phyloP scores from a whole-genome alignment of 2,113 vertebrate species.

The Sialia sialis region DNA sequence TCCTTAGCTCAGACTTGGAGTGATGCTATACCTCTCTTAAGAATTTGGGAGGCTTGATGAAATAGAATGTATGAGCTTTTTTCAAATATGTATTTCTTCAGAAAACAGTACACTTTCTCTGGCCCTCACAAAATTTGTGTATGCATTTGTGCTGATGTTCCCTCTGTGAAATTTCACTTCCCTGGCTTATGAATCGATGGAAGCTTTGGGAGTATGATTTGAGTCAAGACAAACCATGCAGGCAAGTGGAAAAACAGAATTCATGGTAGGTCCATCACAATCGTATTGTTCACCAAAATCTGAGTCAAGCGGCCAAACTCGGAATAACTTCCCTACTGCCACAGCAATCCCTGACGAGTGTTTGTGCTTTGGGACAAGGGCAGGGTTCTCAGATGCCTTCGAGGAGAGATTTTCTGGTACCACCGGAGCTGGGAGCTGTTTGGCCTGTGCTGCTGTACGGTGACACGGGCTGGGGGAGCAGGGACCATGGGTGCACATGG shows the following conservation, averaged over 20 bases:
- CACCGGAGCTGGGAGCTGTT: rapidly evolving
- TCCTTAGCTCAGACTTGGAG: background rate
- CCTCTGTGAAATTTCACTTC: background rate
- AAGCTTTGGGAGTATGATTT: background rate
- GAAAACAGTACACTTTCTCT: background rate
- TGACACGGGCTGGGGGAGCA: rapidly evolving
- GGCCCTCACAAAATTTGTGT: background rate
- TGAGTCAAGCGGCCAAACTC: background rate
- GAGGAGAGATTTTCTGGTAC: background rate
- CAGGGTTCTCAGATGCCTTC: rapidly evolving
- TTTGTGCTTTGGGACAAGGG: background rate
- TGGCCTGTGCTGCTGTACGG: background rate
- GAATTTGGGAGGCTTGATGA: background rate
- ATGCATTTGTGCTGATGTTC: background rate
- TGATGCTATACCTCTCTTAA: background rate
- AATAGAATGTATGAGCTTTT: background rate
- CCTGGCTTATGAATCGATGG: background rate
- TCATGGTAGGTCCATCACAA: rapidly evolving
- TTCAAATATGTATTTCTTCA: background rate
- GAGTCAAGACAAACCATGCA: background rate
- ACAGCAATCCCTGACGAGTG: rapidly evolving
- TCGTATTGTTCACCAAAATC: rapidly evolving
- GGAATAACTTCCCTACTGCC: background rate
- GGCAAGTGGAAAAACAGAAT: background rate
- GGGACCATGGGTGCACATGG: background rate